Evolutionary conservation across 1,140 invertebrate genomes (phyloP).

Genomic region (Babylonia areolata): DNA sequence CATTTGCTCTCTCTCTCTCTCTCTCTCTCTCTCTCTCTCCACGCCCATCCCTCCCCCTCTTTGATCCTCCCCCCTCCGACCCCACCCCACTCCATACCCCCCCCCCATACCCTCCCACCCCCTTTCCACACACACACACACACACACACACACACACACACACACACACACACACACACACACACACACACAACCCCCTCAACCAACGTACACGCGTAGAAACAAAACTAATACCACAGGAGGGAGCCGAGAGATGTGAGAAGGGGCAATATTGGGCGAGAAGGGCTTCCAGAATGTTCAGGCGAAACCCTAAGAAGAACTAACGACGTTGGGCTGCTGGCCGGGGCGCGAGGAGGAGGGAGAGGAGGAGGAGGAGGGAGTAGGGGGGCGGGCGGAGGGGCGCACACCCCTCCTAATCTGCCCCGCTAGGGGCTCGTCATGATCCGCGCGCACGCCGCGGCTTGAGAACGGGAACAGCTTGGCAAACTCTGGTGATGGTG

Average conservation of each 20-base stretch:
- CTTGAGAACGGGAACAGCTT: background rate
- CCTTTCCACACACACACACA: background rate
- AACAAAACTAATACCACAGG: too few species aligned
- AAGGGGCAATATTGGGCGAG: background rate
- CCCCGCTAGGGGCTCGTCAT: background rate
- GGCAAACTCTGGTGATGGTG: too few species aligned
- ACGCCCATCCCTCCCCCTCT: background rate
- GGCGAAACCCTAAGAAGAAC: background rate
- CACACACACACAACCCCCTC: conserved; percentile 22
- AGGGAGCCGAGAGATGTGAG: background rate
- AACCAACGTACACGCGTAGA: background rate
- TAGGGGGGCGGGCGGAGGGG: background rate
- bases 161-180: conserved; percentile 13
- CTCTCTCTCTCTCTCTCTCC: conserved; percentile 14
- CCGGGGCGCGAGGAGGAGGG: too few species aligned
- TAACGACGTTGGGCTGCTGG: background rate
- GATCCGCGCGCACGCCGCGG: background rate
- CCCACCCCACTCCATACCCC: too few species aligned
- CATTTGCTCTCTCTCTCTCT: background rate
- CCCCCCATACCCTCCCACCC: too few species aligned
- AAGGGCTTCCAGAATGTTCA: background rate
- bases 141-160: conserved; percentile 6
- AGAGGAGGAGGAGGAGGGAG: too few species aligned
- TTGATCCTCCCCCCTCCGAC: background rate
- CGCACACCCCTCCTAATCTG: background rate